Percentiles rank a stretch among this genome's conserved stretches.
Evolutionary conservation across 1,140 invertebrate genomes (phyloP).

Genomic region (Amphibalanus amphitrite): DNA sequence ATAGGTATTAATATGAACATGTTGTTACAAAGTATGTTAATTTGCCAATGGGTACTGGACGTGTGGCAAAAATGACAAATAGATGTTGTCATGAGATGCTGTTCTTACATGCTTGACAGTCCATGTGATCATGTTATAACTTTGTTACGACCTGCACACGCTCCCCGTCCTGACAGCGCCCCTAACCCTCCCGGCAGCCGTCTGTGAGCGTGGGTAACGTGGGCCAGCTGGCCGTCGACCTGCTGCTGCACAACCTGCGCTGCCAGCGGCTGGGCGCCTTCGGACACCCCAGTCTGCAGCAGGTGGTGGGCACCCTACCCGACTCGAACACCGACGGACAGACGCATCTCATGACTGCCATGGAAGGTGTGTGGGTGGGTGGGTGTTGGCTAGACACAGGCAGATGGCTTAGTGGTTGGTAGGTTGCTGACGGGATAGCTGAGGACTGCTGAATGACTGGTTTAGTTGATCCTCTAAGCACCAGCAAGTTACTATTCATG

Average conservation of each 20-base stretch:
- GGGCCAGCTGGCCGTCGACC: constrained; percentile 52
- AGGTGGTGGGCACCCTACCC: not conserved
- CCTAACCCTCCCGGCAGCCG: too few relatives aligned
- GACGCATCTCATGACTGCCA: not conserved
- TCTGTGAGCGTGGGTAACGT: constrained; percentile 64
- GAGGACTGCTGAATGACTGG: too few relatives aligned
- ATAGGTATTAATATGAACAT: not conserved
- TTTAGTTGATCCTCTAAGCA: too few relatives aligned
- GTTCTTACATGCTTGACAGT: not conserved
- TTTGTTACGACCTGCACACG: too few relatives aligned
- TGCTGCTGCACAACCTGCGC: constrained; percentile 43
- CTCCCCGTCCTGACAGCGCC: too few relatives aligned
- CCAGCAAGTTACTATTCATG: too few relatives aligned
- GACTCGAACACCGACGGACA: not conserved
- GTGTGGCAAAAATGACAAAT: too few relatives aligned
- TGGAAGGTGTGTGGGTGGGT: not conserved
- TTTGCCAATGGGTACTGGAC: too few relatives aligned
- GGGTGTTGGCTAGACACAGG: too few relatives aligned
- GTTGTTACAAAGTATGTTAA: not conserved
- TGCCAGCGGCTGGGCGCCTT: constrained; percentile 10
- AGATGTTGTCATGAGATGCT: not conserved
- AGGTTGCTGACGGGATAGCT: too few relatives aligned
- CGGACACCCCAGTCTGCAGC: not conserved
- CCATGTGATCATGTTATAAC: not conserved
- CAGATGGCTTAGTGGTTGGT: too few relatives aligned